These are phyloP conservation scores for Drosophila antonietae DNA, from an alignment of 2,888 invertebrate genomes.

Conservation along the genomic window DNA sequence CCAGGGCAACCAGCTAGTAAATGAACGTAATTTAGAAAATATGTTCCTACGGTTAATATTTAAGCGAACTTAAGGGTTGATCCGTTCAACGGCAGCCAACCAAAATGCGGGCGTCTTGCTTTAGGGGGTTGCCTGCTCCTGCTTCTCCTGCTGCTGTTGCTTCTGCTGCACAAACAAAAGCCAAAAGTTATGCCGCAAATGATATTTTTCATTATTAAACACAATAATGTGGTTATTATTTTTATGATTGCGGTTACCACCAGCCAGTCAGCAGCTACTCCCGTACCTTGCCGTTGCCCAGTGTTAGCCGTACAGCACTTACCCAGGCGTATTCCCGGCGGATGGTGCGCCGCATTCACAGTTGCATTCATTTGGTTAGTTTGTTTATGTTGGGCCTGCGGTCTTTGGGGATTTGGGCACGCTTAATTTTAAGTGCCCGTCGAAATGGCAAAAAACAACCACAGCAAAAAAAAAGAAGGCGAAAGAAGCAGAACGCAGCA, in stretches of 20 bases:
- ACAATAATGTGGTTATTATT: constrained; percentile 82
- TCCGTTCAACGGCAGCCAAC: constrained; percentile 57
- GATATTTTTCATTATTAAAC: constrained; percentile 81
- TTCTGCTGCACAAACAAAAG: constrained; percentile 66
- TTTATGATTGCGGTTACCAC: constrained; percentile 77
- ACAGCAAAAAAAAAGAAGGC: constrained; percentile 16
- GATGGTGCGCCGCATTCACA: constrained; percentile 49
- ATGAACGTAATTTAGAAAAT: constrained; percentile 77
- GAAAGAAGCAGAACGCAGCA: constrained; percentile 46
- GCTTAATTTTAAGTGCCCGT: constrained; percentile 83
- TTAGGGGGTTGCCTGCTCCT: constrained; percentile 31
- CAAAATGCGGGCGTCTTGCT: constrained; percentile 68
- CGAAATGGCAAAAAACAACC: constrained; percentile 70
- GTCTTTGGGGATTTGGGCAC: constrained; percentile 81
- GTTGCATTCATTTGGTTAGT: constrained; percentile 77
- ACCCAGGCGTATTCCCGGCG: constrained; percentile 57
- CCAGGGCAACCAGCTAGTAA: constrained; percentile 55
- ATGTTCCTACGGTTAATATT: constrained; percentile 69
- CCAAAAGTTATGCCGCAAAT: constrained; percentile 80
- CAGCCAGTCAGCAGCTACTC: constrained; percentile 30
- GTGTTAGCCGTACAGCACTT: constrained; percentile 7
- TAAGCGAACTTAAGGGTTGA: constrained; percentile 78
- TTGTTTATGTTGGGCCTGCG: constrained; percentile 79
- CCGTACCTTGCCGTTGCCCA: constrained; percentile 20
- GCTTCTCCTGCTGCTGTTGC: background rate